Conservation (phyloP, 1,140 invertebrate genomes). For the Bombus pyrosoma region DNA sequence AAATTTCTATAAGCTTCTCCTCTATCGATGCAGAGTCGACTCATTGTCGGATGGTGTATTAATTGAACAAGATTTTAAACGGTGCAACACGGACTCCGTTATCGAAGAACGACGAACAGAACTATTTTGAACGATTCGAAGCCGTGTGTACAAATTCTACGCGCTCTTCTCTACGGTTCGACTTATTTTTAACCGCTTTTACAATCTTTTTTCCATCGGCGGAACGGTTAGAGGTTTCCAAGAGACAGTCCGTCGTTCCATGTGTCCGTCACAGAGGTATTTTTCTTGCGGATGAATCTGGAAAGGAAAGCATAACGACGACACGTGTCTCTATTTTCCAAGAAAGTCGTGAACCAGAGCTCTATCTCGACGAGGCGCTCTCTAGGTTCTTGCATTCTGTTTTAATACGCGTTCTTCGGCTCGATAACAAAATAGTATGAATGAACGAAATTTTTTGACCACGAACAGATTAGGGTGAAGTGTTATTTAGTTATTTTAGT, state of each 20-base stretch:
- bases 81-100: neutral
- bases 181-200: neutral
- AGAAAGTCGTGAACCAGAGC: neutral
- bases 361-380: neutral
- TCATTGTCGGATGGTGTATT: neutral
- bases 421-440: neutral
- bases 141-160: neutral
- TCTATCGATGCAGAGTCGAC: neutral
- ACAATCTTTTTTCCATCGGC: neutral
- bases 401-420: neutral
- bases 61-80: neutral
- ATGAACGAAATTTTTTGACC: neutral
- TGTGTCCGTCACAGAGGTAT: constrained; percentile 21
- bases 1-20: neutral
- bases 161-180: constrained; percentile 19
- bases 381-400: no score
- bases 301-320: neutral
- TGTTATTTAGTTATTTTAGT: neutral
- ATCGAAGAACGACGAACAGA: neutral
- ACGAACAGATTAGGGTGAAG: neutral
- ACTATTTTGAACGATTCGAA: neutral
- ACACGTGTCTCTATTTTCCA: constrained; percentile 21
- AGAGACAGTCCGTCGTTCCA: neutral
- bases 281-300: constrained; percentile 10
- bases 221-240: neutral